Evolutionary conservation across 2,797 vertebrate genomes (phyloP).

Genomic region (Catharus ustulatus): DNA sequence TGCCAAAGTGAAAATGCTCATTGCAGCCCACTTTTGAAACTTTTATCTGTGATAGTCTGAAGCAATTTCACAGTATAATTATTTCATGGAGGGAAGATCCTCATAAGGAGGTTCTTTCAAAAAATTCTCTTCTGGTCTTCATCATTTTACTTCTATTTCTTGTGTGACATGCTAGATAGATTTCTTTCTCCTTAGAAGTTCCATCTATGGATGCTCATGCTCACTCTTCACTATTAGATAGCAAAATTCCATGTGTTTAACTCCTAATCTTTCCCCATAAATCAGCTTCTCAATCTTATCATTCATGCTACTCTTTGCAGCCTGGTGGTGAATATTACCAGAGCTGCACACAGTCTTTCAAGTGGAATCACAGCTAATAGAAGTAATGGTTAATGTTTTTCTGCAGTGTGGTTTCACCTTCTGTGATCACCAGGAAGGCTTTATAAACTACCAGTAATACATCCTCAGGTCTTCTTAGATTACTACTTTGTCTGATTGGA

Average conservation of each 20-base stretch:
- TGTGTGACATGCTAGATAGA: not conserved
- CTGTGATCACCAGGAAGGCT: not conserved
- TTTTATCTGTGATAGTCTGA: not conserved
- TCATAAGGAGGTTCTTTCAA: not conserved
- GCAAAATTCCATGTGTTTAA: not conserved
- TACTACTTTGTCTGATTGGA: not conserved
- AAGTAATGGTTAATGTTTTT: not conserved
- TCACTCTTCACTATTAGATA: not conserved
- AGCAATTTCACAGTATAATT: not conserved
- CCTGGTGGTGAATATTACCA: not conserved
- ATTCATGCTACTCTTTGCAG: not conserved
- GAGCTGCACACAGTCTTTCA: not conserved
- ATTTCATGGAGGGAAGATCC: not conserved
- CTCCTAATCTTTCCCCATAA: conserved; percentile 2
- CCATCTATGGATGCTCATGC: not conserved
- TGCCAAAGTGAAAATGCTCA: not conserved
- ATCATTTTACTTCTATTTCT: not conserved
- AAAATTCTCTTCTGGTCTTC: not conserved
- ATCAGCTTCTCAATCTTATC: not conserved
- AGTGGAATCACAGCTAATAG: not conserved
- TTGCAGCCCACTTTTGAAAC: not conserved
- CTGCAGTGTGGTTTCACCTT: not conserved
- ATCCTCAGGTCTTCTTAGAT: not conserved
- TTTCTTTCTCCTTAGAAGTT: not conserved
- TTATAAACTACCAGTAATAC: not conserved